phyloP scores from a whole-genome alignment of 2,888 invertebrate species.

The Xylophagus ater region DNA sequence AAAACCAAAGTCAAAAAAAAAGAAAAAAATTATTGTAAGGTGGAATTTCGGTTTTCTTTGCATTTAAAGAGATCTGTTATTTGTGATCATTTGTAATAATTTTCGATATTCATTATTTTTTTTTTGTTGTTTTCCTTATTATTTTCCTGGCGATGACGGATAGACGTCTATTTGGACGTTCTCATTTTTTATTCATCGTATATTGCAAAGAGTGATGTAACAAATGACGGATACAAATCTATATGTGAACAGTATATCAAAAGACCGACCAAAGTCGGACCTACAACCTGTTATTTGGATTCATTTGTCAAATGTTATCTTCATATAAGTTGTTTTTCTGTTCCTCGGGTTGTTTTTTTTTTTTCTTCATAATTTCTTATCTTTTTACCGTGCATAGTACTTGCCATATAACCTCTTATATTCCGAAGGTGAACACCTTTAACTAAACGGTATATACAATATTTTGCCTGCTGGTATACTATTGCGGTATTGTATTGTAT shows the following conservation, averaged over 20 bases:
- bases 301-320: slow-evolving; percentile 40
- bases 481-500: no score
- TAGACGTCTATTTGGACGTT: slow-evolving; percentile 16
- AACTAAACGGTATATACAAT: background rate
- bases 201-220: slow-evolving; percentile 24
- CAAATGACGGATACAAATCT: slow-evolving; percentile 38
- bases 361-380: background rate
- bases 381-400: background rate
- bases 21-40: no score
- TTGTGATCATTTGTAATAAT: slow-evolving; percentile 41
- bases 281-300: slow-evolving; percentile 40
- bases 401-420: no score
- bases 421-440: no score
- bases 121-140: slow-evolving; percentile 11
- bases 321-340: background rate
- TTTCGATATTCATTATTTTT: no score
- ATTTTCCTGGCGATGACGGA: slow-evolving; percentile 16
- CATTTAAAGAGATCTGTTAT: slow-evolving; percentile 40
- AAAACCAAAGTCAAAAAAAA: no score
- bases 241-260: slow-evolving; percentile 18
- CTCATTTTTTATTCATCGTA: slow-evolving; percentile 24
- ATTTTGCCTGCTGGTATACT: slow-evolving; percentile 1
- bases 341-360: slow-evolving; percentile 3
- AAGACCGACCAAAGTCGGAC: slow-evolving; percentile 18
- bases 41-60: no score